Evolutionary conservation across 2,888 invertebrate species (phyloP), one percentile per base, ranked within the genome.

Genomic region (Rhagophthalmus giganteus): DNA sequence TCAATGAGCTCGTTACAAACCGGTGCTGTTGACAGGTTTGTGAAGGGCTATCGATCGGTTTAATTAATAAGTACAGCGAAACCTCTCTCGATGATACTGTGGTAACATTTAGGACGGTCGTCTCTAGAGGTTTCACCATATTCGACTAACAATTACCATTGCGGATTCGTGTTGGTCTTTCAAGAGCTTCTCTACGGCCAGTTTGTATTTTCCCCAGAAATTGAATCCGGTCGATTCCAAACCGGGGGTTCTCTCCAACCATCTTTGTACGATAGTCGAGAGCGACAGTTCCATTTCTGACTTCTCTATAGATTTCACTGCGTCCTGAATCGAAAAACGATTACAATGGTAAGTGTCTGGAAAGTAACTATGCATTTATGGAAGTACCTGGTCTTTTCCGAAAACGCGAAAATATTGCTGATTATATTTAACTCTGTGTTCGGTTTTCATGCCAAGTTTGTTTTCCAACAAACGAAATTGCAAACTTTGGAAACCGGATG

Each of bases 381-480:
- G 7, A 14, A 14, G 28, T 58, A 74, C 73, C 57, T 77, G 78
- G 50, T 92, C 88, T 27, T 85, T 82, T 3, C 89, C 88, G 63
- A 95, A 96, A 1, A 91, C 94, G 9, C 85, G 83, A 51, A 86
- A 83, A 75, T 98, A 98, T 65, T 88, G 88, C 71, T 94, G 93
- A 73, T 95, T 96, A 76, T 96, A 97, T 68, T 91, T 89, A 0
- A 95, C 92, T 1, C 98, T 84, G 58, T 91, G 83, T 42, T 94
- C 93, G 72, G 89, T 83, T 44, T 84, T 83, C 1, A 90, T 77
- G 0, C 90, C 90, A 55, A 90, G 70, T 76, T 97, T 98, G 71
- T 98, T 99, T 76, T 99, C 99, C 45, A 99, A 76, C 11, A 99
- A 78, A 9, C 99, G 85, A 74, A 99, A 99, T 74, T 99, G 94